Percentiles rank a stretch among this genome's conserved stretches.
phyloP scores from a whole-genome alignment of 2,888 invertebrate genomes.

The Rhagonycha fulva region DNA sequence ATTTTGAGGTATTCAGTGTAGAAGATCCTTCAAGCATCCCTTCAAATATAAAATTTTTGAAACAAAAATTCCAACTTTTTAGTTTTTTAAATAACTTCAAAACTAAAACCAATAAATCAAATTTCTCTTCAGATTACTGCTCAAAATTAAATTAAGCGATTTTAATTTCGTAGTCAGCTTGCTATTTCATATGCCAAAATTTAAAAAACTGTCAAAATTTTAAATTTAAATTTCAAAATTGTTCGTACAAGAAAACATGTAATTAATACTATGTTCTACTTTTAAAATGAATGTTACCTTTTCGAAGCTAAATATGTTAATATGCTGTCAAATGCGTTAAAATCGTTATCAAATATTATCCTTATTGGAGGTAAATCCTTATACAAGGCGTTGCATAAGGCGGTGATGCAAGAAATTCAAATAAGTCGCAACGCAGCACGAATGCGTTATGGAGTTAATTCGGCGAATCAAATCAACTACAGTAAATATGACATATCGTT shows the following conservation, averaged over 20 bases:
- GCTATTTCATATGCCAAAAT: background rate
- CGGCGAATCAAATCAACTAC: background rate
- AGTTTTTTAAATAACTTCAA: no score
- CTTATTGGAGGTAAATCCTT: background rate
- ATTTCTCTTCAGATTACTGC: background rate
- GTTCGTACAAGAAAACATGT: background rate
- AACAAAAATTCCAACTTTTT: no score
- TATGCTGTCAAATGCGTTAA: background rate
- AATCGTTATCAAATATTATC: background rate
- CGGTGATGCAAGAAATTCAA: constrained; percentile 79
- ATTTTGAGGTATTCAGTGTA: no score
- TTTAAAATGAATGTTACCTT: no score
- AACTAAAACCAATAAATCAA: no score
- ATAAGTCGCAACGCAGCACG: constrained; percentile 81
- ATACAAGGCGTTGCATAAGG: constrained; percentile 49
- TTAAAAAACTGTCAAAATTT: background rate
- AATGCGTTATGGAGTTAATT: constrained; percentile 32
- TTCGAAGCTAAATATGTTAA: background rate
- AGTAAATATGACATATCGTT: constrained; percentile 32
- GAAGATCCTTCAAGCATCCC: no score
- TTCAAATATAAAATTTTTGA: no score
- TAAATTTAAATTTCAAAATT: background rate
- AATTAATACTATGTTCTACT: no score
- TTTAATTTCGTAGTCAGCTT: background rate
- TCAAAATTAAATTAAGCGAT: background rate